Base-by-base conservation (phyloP, 2,113 vertebrate species). In the Dicerorhinus sumatrensis region DNA sequence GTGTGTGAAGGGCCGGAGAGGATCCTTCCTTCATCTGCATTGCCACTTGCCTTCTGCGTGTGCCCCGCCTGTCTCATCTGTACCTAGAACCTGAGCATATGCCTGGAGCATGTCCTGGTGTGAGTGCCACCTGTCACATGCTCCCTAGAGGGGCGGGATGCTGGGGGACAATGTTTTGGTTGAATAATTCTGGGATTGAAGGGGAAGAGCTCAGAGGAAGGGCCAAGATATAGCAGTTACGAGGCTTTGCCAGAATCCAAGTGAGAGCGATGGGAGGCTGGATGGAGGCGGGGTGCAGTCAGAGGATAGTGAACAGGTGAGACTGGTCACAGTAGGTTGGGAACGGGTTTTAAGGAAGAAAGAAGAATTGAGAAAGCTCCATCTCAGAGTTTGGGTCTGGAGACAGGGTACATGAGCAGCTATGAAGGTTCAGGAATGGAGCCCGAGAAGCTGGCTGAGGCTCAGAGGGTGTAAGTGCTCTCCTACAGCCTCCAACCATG, bases 31-130 rank as follows among this genome's bases (percentile, higher is more conserved):
- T n/a, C 25, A 12, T 25, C 3, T 2, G 14, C 1, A 1, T 14
- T 17, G 48, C 82, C 31, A 0, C 0, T 2, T 21, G 8, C 33
- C 27, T 51, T n/a, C 51, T 6, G 3, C 10, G 1, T 4, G 17
- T 0, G 0, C 23, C n/a, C 62, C 27, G 20, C 9, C 51, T 42
- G 31, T 17, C 48, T 31, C 36, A 36, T 2, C 54, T 11, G 51
- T n/a, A 11, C 25, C 60, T 9, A 51, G 62, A 25, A 17, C 33
- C 33, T 0, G 0, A 13, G 33, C 16, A 21, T 17, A 4, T 0
- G 0, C 13, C 25, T 18, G 82, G 54, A 54, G 5, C 8, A 1
- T 18, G 14, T 54, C 21, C 29, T 42, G 62, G 62, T 7, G 11
- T 11, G 18, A 25, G 17, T 18, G 23, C 3, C 3, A 5, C 54